phyloP scores from a whole-genome alignment of 2,888 invertebrate genomes.

The Acrocyrtus sp. region DNA sequence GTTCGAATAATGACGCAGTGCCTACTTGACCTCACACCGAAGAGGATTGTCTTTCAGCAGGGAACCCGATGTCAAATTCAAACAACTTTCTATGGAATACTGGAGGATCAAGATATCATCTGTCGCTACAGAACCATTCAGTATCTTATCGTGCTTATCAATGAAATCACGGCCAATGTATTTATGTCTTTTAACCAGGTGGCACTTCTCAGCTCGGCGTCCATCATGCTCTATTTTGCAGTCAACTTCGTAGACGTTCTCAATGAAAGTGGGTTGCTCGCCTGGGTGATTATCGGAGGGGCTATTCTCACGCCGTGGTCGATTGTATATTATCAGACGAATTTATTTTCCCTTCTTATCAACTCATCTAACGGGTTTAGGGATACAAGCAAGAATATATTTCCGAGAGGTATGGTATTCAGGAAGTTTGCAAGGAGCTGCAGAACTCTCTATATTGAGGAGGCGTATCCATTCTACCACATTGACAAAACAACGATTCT shows the following conservation, averaged over 20 bases:
- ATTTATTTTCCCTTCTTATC: background rate
- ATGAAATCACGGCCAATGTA: background rate
- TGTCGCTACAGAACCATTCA: background rate
- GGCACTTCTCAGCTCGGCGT: background rate
- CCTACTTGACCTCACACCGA: background rate
- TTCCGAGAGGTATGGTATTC: background rate
- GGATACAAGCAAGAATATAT: background rate
- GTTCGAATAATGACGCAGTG: too few relatives aligned
- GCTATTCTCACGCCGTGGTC: background rate
- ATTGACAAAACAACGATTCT: background rate
- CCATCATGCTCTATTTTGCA: background rate
- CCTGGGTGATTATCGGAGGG: background rate
- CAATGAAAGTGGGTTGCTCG: background rate
- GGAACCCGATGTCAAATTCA: background rate
- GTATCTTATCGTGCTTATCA: background rate
- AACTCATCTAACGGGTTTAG: background rate
- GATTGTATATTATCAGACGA: background rate
- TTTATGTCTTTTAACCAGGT: slow-evolving; percentile 1
- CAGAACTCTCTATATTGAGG: background rate
- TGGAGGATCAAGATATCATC: background rate
- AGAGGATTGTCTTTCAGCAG: background rate
- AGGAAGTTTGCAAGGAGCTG: background rate
- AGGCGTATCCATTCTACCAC: slow-evolving; percentile 4
- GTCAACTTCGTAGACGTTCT: background rate
- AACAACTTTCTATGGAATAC: background rate